Conservation (phyloP, 2,888 invertebrate species). For the Dicycla oo region DNA sequence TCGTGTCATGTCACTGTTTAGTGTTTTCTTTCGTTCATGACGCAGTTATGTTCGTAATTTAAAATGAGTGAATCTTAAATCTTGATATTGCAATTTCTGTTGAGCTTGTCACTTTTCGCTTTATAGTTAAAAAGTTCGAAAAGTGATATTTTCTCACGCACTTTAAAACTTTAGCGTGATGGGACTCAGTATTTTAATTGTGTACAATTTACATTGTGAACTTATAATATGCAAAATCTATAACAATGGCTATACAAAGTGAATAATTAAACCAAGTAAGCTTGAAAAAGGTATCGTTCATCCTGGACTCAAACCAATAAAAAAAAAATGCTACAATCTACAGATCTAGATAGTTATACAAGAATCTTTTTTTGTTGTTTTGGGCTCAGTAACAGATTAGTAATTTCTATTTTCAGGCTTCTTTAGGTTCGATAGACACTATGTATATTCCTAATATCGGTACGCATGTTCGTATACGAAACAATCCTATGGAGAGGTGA, state of each 20-base stretch:
- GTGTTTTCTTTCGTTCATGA: conserved; percentile 30
- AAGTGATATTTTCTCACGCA: background rate
- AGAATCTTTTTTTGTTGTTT: conserved; percentile 13
- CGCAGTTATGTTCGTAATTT: conserved; percentile 1
- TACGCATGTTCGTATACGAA: conserved; percentile 55
- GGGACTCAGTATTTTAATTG: background rate
- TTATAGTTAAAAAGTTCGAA: background rate
- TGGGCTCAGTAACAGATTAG: conserved; percentile 11
- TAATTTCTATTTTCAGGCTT: background rate
- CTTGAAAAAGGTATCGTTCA: conserved; percentile 17
- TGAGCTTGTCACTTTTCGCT: conserved; percentile 4
- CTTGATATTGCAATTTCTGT: conserved; percentile 11
- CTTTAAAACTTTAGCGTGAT: conserved; percentile 7
- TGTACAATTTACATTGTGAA: conserved; percentile 9
- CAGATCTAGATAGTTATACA: background rate
- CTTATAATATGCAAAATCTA: background rate
- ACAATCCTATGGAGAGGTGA: conserved; percentile 59
- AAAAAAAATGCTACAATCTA: background rate
- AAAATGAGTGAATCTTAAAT: conserved; percentile 4
- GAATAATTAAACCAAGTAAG: conserved; percentile 30
- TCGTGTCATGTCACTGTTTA: conserved; percentile 14
- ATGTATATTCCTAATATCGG: conserved; percentile 20
- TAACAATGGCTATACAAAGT: conserved; percentile 18
- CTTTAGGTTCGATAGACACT: conserved; percentile 8
- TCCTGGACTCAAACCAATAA: conserved; percentile 47